Base-by-base conservation (phyloP, 2,888 invertebrate species). In the Cheilosia vulpina region DNA sequence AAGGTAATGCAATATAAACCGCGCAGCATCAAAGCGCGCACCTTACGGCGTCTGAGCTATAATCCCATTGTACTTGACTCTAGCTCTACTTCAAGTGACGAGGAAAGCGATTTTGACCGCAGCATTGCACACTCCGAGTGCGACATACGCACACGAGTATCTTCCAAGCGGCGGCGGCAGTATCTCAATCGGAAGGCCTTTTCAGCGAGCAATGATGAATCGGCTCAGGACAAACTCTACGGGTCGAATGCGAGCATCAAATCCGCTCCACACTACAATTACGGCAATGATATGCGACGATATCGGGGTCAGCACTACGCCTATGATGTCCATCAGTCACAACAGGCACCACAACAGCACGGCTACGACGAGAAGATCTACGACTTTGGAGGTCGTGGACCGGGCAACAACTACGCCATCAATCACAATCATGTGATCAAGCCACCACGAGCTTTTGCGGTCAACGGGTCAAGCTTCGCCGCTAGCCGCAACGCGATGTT, bases 1-100 rank as follows among this genome's bases (percentile, higher is more conserved):
- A 85, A 85, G 81, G 85, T 85, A 85, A 85, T 85, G 77, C 85
- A 89, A 15, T 92, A 91, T 83, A 92, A 92, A 65, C 91, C 92
- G 13, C 93, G 93, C 62, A 94, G 93, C 57, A 92, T 94, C 47
- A 92, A 93, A 65, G 94, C 94, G 66, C 92, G 94, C 52, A 94
- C 94, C 52, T 82, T 92, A 72, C 89, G 91, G 2, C 91, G 94
- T 13, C 92, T 94, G 87, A 94, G 94, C 87, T 94, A 94, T 88
- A 94, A 94, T 90, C 94, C 94, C 27, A 93, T 93, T 88, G 93
- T 93, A 6, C 91, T 93, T 73, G 93, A 93, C 87, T 93, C 93
- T 31, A 93, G 93, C 72, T 93, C 93, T 79, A 93, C 94, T 47
- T 93, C 94, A 27, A 93, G 93, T 76, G 93, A 92, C 84, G 94